Percentiles rank a stretch among this genome's conserved stretches.
Conservation (phyloP, 92 coral and sea anemone genomes). For the Anthopleura xanthogrammica region DNA sequence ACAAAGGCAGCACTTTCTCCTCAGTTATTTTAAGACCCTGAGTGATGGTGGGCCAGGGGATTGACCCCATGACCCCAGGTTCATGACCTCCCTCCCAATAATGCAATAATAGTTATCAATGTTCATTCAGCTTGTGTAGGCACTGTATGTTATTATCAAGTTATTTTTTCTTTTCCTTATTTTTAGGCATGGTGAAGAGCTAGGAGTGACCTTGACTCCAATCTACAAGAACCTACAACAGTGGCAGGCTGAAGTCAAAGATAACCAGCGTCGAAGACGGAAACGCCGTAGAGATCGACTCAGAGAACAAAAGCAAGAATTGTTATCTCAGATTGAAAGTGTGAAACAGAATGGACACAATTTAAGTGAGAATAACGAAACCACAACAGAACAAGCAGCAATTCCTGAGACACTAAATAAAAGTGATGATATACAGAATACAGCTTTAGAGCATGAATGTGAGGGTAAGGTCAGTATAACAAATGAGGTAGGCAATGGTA, state of each 20-base stretch:
- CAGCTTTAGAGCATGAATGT: not conserved
- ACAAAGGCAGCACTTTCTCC: no score
- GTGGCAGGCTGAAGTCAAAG: constrained; percentile 18
- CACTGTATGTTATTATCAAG: no score
- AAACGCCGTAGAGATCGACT: constrained; percentile 21
- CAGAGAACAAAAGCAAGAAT: constrained; percentile 22
- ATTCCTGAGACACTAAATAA: not conserved
- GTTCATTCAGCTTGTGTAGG: not conserved
- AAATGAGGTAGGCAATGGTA: not conserved
- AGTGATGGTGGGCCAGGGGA: no score
- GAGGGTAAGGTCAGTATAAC: not conserved
- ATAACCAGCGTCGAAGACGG: constrained; percentile 18
- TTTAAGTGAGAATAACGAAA: not conserved
- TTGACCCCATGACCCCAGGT: no score
- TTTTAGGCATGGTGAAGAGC: constrained; percentile 28
- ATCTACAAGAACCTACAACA: constrained; percentile 25
- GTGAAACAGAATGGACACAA: not conserved
- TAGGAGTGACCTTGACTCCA: constrained; percentile 27
- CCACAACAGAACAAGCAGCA: not conserved
- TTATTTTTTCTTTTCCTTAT: not conserved
- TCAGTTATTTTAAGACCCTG: no score
- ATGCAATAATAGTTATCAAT: not conserved
- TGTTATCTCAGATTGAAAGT: constrained; percentile 2
- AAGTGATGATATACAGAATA: not conserved
- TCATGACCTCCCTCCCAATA: no score